Evolutionary conservation across 1,140 invertebrate genomes (phyloP).

Genomic region (Cecropterus lyciades): DNA sequence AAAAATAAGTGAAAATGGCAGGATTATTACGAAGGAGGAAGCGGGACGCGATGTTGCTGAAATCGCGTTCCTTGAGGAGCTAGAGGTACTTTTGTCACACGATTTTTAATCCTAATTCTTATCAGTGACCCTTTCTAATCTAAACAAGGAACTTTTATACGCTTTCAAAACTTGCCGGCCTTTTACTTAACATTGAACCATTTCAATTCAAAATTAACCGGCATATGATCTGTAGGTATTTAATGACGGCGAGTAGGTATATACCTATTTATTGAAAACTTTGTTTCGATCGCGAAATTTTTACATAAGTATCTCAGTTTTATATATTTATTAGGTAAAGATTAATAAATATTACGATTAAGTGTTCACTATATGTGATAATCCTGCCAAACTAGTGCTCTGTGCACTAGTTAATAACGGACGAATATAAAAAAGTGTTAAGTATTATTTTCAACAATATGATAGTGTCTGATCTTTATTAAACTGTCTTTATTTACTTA

Average conservation of each 20-base stretch:
- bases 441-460: no score
- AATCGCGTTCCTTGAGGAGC: conserved; percentile 65
- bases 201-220: conserved; percentile 3
- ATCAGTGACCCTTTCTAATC: background rate
- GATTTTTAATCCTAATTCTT: background rate
- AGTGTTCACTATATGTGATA: no score
- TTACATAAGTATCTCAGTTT: no score
- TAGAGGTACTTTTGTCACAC: conserved; percentile 59
- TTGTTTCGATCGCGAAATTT: no score
- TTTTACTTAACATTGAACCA: background rate
- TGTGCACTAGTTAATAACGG: no score
- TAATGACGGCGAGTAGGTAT: background rate
- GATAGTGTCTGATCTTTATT: no score
- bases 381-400: no score
- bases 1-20: conserved; percentile 64
- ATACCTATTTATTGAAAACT: no score
- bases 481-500: no score
- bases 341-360: no score
- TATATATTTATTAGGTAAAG: no score
- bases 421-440: no score
- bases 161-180: conserved; percentile 3
- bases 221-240: background rate
- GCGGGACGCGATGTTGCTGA: conserved; percentile 51
- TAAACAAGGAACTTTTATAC: background rate
- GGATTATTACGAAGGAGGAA: conserved; percentile 71